Percentiles rank a stretch among this genome's conserved stretches.
phyloP scores from a whole-genome alignment of 2,888 invertebrate species.

The Mesodorylaimus sp. region DNA sequence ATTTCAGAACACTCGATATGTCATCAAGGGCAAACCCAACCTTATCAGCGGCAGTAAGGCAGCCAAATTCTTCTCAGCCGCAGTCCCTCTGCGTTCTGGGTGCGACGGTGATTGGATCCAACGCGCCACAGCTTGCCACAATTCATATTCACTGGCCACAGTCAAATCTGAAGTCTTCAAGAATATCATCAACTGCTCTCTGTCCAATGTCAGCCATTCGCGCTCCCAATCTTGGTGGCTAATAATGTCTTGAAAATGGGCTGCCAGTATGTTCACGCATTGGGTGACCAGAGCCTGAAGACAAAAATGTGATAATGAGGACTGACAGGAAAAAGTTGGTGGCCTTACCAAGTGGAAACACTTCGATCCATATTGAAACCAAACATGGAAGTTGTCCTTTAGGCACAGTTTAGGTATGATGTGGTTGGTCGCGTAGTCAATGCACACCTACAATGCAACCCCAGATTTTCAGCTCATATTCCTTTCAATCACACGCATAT shows the following conservation, averaged over 20 bases:
- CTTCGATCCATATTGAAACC: slow-evolving; percentile 36
- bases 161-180: slow-evolving; percentile 30
- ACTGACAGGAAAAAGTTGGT: background rate
- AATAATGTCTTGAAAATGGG: slow-evolving; percentile 29
- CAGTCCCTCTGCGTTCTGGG: slow-evolving; percentile 24
- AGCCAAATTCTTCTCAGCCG: slow-evolving; percentile 18
- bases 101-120: slow-evolving; percentile 30
- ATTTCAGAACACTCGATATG: background rate
- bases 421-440: slow-evolving; percentile 32
- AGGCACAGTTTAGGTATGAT: slow-evolving; percentile 30
- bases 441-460: slow-evolving; percentile 26
- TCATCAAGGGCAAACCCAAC: background rate
- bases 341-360: slow-evolving; percentile 22
- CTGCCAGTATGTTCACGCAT: slow-evolving; percentile 16
- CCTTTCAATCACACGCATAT: no score
- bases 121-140: slow-evolving; percentile 31
- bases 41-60: slow-evolving; percentile 20
- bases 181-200: slow-evolving; percentile 33
- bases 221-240: slow-evolving; percentile 32
- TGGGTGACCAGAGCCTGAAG: slow-evolving; percentile 3
- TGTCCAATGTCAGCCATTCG: slow-evolving; percentile 27
- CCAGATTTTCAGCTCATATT: background rate
- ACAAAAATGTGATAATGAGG: background rate
- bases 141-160: slow-evolving; percentile 30
- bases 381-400: slow-evolving; percentile 34